Evolutionary conservation across 2,888 invertebrate genomes (phyloP).

Genomic region (Phania funesta): DNA sequence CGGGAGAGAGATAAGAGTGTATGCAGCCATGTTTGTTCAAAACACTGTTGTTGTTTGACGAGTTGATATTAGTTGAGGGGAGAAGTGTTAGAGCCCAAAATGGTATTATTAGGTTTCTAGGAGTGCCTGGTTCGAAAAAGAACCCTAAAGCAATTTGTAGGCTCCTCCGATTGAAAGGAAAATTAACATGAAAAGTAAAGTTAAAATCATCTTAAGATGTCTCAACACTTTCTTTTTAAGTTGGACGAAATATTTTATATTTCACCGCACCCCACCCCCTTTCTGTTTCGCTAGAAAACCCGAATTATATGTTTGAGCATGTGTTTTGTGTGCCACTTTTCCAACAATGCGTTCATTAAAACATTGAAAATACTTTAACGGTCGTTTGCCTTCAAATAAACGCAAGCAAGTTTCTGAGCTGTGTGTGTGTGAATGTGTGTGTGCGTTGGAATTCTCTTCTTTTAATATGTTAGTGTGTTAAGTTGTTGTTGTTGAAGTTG

Average conservation of each 20-base stretch:
- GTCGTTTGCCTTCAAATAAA: conserved; percentile 54
- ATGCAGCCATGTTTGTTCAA: too few species aligned
- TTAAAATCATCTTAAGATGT: too few species aligned
- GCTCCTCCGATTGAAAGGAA: too few species aligned
- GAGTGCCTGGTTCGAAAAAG: too few species aligned
- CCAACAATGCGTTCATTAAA: conserved; percentile 28
- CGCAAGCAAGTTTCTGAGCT: background rate
- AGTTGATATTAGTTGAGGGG: background rate
- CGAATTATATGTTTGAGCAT: background rate
- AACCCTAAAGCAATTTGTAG: too few species aligned
- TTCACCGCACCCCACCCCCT: background rate
- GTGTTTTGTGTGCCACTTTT: conserved; percentile 33
- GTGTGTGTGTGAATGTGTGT: background rate
- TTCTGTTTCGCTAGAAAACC: background rate
- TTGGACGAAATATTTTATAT: background rate
- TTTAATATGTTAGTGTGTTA: conserved; percentile 55
- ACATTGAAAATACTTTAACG: conserved; percentile 50
- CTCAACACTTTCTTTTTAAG: too few species aligned
- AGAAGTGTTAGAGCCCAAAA: background rate
- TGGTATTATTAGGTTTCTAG: background rate
- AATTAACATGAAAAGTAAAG: too few species aligned
- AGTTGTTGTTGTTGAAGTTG: conserved; percentile 32
- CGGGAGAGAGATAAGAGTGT: too few species aligned
- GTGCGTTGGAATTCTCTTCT: conserved; percentile 11
- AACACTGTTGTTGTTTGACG: too few species aligned